phyloP scores from a whole-genome alignment of 2,888 invertebrate genomes.

The Muschampia staudingeri region DNA sequence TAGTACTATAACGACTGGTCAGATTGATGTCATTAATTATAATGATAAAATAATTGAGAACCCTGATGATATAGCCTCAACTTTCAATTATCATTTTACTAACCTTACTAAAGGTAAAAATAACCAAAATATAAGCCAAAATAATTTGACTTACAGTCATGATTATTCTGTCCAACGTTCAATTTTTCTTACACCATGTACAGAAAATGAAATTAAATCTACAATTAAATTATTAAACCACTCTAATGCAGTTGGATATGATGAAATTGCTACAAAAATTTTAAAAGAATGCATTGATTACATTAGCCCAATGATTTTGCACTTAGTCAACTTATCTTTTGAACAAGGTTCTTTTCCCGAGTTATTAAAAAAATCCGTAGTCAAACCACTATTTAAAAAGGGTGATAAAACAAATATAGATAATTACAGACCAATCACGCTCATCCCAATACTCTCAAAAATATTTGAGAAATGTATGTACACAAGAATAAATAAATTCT shows the following conservation, averaged over 20 bases:
- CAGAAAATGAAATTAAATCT: constrained; percentile 6
- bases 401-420: not conserved
- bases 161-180: not conserved
- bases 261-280: constrained; percentile 22
- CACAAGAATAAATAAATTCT: constrained; percentile 27
- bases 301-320: not conserved
- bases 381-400: constrained; percentile 32
- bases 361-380: constrained; percentile 19
- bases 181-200: constrained; percentile 13
- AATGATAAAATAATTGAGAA: not conserved
- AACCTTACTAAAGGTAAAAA: not conserved
- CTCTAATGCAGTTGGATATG: constrained; percentile 23
- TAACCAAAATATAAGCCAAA: not conserved
- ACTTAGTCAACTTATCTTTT: constrained; percentile 42
- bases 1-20: not conserved
- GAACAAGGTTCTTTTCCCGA: constrained; percentile 15
- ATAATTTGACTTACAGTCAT: not conserved
- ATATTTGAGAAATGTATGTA: constrained; percentile 42
- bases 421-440: constrained; percentile 39
- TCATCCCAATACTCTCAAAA: constrained; percentile 33
- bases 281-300: constrained; percentile 15
- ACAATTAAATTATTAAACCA: constrained; percentile 34
- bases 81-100: constrained; percentile 22
- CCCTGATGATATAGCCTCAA: constrained; percentile 17
- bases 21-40: not conserved